phyloP scores from a whole-genome alignment of 2,113 vertebrate genomes.

The Candoia aspera region DNA sequence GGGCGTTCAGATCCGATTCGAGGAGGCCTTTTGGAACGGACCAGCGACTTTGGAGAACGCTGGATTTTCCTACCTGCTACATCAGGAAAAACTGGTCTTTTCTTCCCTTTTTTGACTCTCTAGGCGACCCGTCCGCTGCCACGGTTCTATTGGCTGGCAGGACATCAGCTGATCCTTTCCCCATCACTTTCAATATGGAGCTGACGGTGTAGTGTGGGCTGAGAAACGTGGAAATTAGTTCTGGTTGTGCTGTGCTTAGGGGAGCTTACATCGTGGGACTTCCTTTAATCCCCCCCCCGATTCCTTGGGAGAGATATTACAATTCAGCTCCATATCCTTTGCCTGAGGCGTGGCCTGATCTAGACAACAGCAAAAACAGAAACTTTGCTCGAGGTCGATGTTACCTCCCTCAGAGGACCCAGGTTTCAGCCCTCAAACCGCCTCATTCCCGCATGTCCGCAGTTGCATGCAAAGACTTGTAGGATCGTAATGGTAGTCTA shows the following conservation, averaged over 20 bases:
- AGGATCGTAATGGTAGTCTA: not conserved
- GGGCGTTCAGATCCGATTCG: not conserved
- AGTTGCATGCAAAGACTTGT: not conserved
- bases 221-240: constrained; percentile 16
- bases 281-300: not conserved
- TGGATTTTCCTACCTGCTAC: not conserved
- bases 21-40: not conserved
- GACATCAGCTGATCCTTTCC: constrained; percentile 52
- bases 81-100: not conserved
- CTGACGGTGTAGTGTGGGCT: constrained; percentile 59
- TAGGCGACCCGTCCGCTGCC: not conserved
- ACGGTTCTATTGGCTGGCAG: constrained; percentile 35
- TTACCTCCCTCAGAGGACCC: not conserved
- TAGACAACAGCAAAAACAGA: not conserved
- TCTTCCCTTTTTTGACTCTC: constrained; percentile 23
- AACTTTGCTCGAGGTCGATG: not conserved
- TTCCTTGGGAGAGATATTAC: not conserved
- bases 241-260: not conserved
- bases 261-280: not conserved
- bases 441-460: not conserved
- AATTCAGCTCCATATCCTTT: not conserved
- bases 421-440: not conserved
- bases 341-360: not conserved
- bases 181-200: constrained; percentile 68
- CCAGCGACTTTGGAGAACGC: not conserved